Base-by-base conservation (phyloP, 1,140 invertebrate species). In the Tyrophagus putrescentiae region DNA sequence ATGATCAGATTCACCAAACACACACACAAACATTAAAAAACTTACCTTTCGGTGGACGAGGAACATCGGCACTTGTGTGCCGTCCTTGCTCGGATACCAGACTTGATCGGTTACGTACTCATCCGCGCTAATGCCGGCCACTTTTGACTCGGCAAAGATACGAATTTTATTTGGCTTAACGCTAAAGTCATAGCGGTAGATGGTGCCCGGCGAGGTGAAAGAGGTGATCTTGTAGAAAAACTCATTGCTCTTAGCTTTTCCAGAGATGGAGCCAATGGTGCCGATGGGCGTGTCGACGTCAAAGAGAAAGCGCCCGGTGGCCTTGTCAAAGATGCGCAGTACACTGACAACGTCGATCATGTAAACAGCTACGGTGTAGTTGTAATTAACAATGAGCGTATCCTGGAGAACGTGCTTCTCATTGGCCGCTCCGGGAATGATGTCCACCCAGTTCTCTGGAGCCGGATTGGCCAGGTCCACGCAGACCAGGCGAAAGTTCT, bases 51-150 rank as follows among this genome's bases (percentile, higher is more conserved):
- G 84, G 63, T 82, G 80, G 29, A 96, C 80, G 64, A 98, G 84
- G 73, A 96, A 98, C 94, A 98, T 98, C 3, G 95, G 94, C 65
- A 98, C 80, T 74, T 85, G 84, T 1, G 90, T 42, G 57, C 87
- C 88, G 76, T 98, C 94, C 75, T 90, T 94, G 71, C 90, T 92
- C 1, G 76, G 69, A 72, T 94, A 98, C 75, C 98, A 98, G 36
- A 94, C 78, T 75, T 98, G 94, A 50, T 82, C 80, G 3, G 84
- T 86, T 70, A 84, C 81, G 69, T 88, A 97, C 52, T 82, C 71
- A 7, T 78, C 76, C 4, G 82, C 71, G 72, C 95, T 81, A 72
- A 97, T 89, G 58, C 83, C 83, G 57, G 84, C 80, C 11, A 97
- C 78, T 71, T 83, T 81, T 6, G 89, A 85, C 73, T 93, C 83